Conservation (phyloP, 2,797 vertebrate species). For the Tolypeutes matacus region DNA sequence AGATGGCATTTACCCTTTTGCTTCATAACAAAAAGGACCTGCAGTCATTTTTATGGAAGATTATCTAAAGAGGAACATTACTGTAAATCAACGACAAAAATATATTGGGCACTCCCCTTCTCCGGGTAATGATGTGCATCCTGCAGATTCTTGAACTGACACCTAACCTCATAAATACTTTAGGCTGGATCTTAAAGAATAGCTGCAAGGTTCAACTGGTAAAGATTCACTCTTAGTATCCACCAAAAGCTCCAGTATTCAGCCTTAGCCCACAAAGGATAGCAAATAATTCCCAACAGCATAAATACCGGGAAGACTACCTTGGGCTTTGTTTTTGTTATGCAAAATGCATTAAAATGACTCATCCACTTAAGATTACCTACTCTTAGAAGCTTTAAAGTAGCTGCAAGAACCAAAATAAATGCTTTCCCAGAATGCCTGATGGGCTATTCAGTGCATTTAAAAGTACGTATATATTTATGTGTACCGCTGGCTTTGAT, state of each 20-base stretch:
- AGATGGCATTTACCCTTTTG: slow-evolving; percentile 72
- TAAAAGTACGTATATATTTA: slow-evolving; percentile 63
- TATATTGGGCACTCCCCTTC: slow-evolving; percentile 65
- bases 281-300: slow-evolving; percentile 80
- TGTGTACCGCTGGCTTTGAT: slow-evolving; percentile 50
- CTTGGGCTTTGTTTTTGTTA: slow-evolving; percentile 84
- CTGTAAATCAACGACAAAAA: slow-evolving; percentile 68
- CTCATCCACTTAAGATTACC: slow-evolving; percentile 84
- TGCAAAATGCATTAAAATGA: slow-evolving; percentile 87
- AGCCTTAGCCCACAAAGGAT: slow-evolving; percentile 77
- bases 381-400: slow-evolving; percentile 77
- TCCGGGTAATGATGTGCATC: slow-evolving; percentile 42
- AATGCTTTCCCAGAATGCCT: slow-evolving; percentile 75
- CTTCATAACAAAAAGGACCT: slow-evolving; percentile 68
- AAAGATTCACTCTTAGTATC: slow-evolving; percentile 78
- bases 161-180: slow-evolving; percentile 82
- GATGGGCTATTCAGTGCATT: slow-evolving; percentile 62
- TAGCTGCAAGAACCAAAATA: slow-evolving; percentile 79
- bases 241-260: slow-evolving; percentile 80
- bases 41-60: slow-evolving; percentile 68
- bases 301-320: slow-evolving; percentile 77
- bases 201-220: slow-evolving; percentile 80
- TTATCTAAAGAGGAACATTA: slow-evolving; percentile 55
- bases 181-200: slow-evolving; percentile 83
- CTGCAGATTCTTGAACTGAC: slow-evolving; percentile 74